Percentiles rank a stretch among this genome's conserved stretches.
These are phyloP conservation scores for Lissonota sp. DNA, from an alignment of 2,888 invertebrate species.

Conservation along the genomic window DNA sequence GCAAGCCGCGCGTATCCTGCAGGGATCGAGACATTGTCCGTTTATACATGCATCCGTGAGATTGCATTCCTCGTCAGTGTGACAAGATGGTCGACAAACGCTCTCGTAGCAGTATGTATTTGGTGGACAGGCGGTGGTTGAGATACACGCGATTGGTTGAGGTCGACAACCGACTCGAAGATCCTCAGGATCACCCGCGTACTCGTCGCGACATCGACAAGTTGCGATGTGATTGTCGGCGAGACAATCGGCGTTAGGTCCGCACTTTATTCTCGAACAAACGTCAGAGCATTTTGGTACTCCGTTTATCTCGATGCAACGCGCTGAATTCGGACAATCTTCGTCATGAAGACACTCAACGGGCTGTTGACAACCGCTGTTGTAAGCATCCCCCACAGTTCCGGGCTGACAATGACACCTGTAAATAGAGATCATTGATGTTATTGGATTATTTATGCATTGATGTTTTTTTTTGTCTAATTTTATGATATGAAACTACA, in stretches of 20 bases:
- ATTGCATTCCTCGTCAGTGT: slow-evolving; percentile 92
- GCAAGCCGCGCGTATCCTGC: slow-evolving; percentile 90
- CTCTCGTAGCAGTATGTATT: slow-evolving; percentile 93
- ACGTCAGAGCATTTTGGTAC: slow-evolving; percentile 91
- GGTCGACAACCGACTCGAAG: slow-evolving; percentile 90
- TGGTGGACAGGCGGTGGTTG: slow-evolving; percentile 90
- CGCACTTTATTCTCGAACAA: slow-evolving; percentile 89
- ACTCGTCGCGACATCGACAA: slow-evolving; percentile 92
- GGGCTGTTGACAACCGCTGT: slow-evolving; percentile 92
- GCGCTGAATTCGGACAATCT: slow-evolving; percentile 93
- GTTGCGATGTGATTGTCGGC: slow-evolving; percentile 90
- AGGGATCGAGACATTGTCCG: slow-evolving; percentile 93
- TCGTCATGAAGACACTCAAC: slow-evolving; percentile 91
- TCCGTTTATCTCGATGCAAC: slow-evolving; percentile 90
- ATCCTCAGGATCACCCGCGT: slow-evolving; percentile 91
- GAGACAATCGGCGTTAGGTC: slow-evolving; percentile 93
- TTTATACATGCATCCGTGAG: slow-evolving; percentile 91
- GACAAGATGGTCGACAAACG: slow-evolving; percentile 92
- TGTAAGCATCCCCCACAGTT: slow-evolving; percentile 93
- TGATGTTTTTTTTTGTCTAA: no score
- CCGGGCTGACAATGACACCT: slow-evolving; percentile 92
- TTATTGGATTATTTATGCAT: no score
- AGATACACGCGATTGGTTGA: slow-evolving; percentile 89
- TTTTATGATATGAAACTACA: no score
- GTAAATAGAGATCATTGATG: no score